Conservation (phyloP, 2,888 invertebrate species). For the Drosophila limbata region DNA sequence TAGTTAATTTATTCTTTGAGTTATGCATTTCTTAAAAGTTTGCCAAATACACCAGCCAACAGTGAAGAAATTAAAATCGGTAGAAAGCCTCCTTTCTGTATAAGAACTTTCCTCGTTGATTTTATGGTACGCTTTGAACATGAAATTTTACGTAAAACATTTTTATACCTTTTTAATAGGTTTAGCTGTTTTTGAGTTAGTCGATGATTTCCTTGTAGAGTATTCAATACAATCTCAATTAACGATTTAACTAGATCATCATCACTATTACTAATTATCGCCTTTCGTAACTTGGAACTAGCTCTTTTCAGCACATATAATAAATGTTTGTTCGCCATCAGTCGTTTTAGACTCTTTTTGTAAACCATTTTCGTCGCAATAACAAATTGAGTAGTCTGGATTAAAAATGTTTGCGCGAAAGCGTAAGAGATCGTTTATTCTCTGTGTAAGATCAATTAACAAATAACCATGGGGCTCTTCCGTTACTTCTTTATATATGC, state of each 20-base stretch:
- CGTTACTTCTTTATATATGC: no score
- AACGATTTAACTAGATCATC: not conserved
- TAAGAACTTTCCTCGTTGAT: not conserved
- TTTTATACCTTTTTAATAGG: not conserved
- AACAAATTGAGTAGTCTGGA: not conserved
- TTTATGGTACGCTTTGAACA: not conserved
- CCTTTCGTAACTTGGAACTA: not conserved
- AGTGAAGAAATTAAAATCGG: not conserved
- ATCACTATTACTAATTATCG: not conserved
- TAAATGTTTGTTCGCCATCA: not conserved
- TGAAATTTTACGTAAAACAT: not conserved
- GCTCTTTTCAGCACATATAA: not conserved
- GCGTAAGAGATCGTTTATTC: slow-evolving; percentile 1
- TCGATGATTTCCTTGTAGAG: not conserved
- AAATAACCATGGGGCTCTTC: no score
- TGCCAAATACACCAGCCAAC: not conserved
- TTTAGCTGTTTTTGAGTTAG: not conserved
- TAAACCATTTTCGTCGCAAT: not conserved
- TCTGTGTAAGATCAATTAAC: no score
- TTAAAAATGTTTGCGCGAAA: not conserved
- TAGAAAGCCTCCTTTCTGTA: not conserved
- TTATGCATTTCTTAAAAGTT: not conserved
- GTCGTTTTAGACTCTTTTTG: not conserved
- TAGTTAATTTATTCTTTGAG: not conserved
- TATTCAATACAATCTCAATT: slow-evolving; percentile 1